Base-by-base conservation (phyloP, 2,113 vertebrate species). In the Isurus oxyrinchus region DNA sequence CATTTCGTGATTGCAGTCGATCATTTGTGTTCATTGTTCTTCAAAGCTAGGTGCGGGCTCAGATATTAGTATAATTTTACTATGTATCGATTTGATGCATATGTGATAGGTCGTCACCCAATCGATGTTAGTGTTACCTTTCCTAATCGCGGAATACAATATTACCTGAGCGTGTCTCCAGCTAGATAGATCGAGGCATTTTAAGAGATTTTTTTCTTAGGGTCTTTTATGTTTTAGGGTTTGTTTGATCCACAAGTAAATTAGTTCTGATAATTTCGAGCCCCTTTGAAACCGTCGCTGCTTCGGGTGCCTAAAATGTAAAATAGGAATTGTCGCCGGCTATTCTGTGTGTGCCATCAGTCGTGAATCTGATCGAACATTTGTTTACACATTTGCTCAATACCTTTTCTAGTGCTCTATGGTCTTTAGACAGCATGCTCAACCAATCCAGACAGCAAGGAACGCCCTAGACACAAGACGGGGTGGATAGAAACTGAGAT, bases 381-480 rank as follows among this genome's bases (percentile, higher is more conserved):
- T 95, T 95, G 94, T 95, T 95, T 95, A 95, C 94, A 95, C 94
- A 35, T 95, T 72, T 76, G 94, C 94, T 76, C 94, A 95, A 95
- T 95, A 76, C 94, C 94, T 95, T 95, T 95, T 95, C 94, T 95
- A 72, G 94, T 95, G 94, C 66, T 95, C 94, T 72, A 14, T 95
- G 94, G 94, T 72, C 94, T 95, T 95, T 72, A 95, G 94, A 95
- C 94, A 95, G 94, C 94, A 76, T 72, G 66, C 67, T 95, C 94
- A 72, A 76, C 94, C 94, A 95, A 95, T 95, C 94, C 94, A 95
- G 94, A 95, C 94, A 72, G 94, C 66, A 72, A 95, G 94, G 53
- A 95, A 95, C 94, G 94, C 94, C 94, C 94, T 95, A 95, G 94
- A 95, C 94, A 95, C 66, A 95, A 76, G 94, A 95, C 94, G 67